A percentile compares a stretch with the other conserved stretches of the same genome.
Conservation (phyloP, 2,888 invertebrate genomes). For the Machimus rusticus region DNA sequence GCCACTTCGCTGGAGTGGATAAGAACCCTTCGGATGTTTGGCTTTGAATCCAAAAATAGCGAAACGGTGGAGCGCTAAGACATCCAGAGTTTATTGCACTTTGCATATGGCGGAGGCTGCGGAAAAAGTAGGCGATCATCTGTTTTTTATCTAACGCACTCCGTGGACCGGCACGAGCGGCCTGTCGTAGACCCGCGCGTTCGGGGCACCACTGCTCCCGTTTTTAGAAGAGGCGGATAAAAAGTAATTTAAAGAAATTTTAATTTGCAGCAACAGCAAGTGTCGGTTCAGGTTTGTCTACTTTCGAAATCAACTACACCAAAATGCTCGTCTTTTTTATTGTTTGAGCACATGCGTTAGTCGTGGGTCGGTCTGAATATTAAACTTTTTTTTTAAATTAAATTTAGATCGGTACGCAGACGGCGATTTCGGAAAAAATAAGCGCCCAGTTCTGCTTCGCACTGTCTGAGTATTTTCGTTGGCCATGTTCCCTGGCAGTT, state of each 20-base stretch:
- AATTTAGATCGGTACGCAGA: slow-evolving; percentile 27
- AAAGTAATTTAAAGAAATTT: background rate
- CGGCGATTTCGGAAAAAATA: background rate
- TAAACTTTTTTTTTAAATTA: background rate
- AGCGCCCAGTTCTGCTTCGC: background rate
- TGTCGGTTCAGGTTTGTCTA: slow-evolving; percentile 20
- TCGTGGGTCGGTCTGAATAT: background rate
- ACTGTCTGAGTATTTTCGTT: slow-evolving; percentile 3
- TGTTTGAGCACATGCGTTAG: background rate
- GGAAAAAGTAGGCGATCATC: slow-evolving; percentile 34
- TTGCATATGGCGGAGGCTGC: background rate
- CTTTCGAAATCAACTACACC: slow-evolving; percentile 6
- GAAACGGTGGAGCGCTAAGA: background rate
- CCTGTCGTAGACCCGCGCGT: background rate
- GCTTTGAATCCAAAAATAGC: slow-evolving; percentile 24
- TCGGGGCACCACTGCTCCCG: background rate
- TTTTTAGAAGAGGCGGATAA: background rate
- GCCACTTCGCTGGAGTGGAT: slow-evolving; percentile 18
- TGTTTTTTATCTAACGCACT: slow-evolving; percentile 36
- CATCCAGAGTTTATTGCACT: slow-evolving; percentile 37
- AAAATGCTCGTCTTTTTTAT: slow-evolving; percentile 20
- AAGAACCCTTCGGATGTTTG: background rate
- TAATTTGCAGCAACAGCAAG: slow-evolving; percentile 11
- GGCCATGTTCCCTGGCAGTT: background rate
- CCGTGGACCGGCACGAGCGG: background rate